Evolutionary conservation across 2,113 vertebrate species (phyloP).

Genomic region (Cnemophilus loriae): DNA sequence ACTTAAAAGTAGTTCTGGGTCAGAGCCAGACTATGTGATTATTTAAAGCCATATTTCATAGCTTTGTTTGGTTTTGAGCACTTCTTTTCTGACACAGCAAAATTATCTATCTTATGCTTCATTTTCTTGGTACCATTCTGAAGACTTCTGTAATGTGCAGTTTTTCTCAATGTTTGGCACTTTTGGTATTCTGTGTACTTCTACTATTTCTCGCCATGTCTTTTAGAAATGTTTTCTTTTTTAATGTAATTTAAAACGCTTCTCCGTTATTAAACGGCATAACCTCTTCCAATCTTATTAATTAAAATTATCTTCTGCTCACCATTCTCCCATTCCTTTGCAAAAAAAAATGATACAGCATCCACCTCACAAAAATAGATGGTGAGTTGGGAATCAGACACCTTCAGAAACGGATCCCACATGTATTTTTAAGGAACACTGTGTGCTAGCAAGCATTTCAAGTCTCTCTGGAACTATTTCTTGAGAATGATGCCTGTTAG

Average conservation of each 20-base stretch:
- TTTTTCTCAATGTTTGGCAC: not conserved
- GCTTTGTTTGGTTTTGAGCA: not conserved
- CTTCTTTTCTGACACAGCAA: not conserved
- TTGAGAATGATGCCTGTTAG: not conserved
- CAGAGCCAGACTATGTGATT: not conserved
- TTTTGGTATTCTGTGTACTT: rapidly evolving
- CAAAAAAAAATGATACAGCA: rapidly evolving
- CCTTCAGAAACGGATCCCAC: not conserved
- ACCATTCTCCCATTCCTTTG: not conserved
- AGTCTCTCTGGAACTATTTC: not conserved
- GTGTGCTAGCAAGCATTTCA: not conserved
- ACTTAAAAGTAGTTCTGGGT: not conserved
- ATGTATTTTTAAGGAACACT: not conserved
- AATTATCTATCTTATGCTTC: not conserved
- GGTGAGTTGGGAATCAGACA: not conserved
- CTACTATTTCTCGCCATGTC: not conserved
- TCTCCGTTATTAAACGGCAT: not conserved
- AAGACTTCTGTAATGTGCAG: not conserved
- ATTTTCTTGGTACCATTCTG: not conserved
- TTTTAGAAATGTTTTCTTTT: not conserved
- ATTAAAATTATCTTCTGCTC: not conserved
- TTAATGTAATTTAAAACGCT: not conserved
- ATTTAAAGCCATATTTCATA: not conserved
- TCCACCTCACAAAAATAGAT: not conserved
- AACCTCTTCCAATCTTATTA: not conserved